Evolutionary conservation across 2,113 vertebrate species (phyloP).

Genomic region (Oncorhynchus masou): DNA sequence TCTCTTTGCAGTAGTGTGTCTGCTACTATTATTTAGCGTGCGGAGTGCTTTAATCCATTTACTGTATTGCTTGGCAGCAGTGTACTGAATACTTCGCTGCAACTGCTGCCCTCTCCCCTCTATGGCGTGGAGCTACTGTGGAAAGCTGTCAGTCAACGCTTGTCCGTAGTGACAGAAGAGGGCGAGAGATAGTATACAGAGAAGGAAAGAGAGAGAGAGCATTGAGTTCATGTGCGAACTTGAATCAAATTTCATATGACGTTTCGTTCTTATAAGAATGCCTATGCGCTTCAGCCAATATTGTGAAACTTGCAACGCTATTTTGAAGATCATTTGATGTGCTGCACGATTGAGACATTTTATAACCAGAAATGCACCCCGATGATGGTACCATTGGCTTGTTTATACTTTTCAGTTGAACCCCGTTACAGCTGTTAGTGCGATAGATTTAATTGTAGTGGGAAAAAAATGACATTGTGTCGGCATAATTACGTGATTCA

Average conservation of each 20-base stretch:
- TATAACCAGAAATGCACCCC: too few relatives aligned
- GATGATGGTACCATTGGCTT: too few relatives aligned
- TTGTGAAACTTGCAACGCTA: background rate
- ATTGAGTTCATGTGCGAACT: too few relatives aligned
- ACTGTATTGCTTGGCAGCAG: constrained; percentile 12
- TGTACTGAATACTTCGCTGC: constrained; percentile 22
- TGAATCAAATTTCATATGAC: background rate
- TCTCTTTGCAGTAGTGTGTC: background rate
- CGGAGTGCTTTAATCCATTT: constrained; percentile 54
- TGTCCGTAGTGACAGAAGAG: constrained; percentile 34
- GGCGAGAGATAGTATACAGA: background rate
- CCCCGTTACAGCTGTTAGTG: too few relatives aligned
- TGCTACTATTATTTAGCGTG: constrained; percentile 25
- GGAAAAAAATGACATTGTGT: background rate
- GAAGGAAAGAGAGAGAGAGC: background rate
- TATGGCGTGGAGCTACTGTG: constrained; percentile 10
- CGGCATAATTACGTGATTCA: background rate
- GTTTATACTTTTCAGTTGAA: too few relatives aligned
- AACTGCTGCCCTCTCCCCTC: constrained; percentile 30
- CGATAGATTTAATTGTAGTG: too few relatives aligned
- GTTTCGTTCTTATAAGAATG: too few relatives aligned
- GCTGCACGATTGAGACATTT: background rate
- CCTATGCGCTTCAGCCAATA: background rate
- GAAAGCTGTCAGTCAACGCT: constrained; percentile 62
- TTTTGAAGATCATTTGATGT: background rate